Base-by-base conservation (phyloP, 2,113 vertebrate species). In the Picathartes gymnocephalus region DNA sequence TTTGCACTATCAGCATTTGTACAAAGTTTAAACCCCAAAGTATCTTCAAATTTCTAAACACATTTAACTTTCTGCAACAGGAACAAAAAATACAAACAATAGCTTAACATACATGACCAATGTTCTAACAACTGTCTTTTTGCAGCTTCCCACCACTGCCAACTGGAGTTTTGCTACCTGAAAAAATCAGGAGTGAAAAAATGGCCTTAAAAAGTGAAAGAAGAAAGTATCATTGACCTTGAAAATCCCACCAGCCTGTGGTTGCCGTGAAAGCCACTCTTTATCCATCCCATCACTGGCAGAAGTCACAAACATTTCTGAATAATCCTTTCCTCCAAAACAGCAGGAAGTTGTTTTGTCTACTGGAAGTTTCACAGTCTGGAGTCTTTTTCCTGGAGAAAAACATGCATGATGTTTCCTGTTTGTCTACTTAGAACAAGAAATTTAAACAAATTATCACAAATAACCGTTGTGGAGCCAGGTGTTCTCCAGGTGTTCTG, bases 301-400 rank as follows among this genome's bases (percentile, higher is more conserved):
- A 44, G 98, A 98, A 80, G 99, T 99, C 96, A 99, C 99, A 12
- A 98, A 99, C 86, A 99, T 98, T 91, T 99, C 99, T 35, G 98
- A 98, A 96, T 98, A 99, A 97, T 99, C 98, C 23, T 97, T 98
- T 78, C 99, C 99, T 64, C 99, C 99, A 3, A 99, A 99, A 91
- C 98, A 99, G 96, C 99, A 99, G 5, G 99, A 99, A 31, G 99
- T 99, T 71, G 98, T 99, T 88, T 98, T 99, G 37, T 93, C 97
- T 35, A 98, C 98, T 1, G 99, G 99, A 66, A 99, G 96, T 81
- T 98, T 98, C 73, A 99, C 97, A 1, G 98, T 99, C 95, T 98
- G 99, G 31, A 99, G 96, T 71, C 98, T 97, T 96, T 98, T 98
- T 89, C 99, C 99, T 99, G 81, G 47, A 91, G 78, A 51, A 93